A percentile compares a stretch with the other conserved stretches of the same genome.
Evolutionary conservation across 2,113 vertebrate genomes (phyloP).

Genomic region (Tragulus kanchil): DNA sequence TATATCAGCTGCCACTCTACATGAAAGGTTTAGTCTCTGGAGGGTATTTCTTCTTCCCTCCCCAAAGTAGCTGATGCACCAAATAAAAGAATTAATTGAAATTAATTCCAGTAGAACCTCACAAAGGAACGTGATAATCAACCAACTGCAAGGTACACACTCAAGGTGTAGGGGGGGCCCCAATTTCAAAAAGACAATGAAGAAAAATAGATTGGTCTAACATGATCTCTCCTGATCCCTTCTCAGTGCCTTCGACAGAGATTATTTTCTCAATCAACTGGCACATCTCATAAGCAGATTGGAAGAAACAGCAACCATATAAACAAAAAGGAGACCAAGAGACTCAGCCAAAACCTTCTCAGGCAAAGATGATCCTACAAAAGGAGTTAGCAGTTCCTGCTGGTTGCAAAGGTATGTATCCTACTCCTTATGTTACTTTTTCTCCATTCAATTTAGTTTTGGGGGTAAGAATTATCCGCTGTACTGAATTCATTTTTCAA

Average conservation of each 20-base stretch:
- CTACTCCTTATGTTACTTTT: neutral
- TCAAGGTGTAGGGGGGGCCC: neutral
- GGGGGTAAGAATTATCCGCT: neutral
- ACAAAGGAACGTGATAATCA: neutral
- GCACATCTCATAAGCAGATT: neutral
- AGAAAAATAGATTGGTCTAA: neutral
- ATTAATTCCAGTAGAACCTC: neutral
- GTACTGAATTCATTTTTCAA: neutral
- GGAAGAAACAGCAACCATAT: neutral
- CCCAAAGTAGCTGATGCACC: neutral
- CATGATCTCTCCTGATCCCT: neutral
- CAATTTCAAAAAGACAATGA: neutral
- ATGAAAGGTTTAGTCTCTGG: neutral
- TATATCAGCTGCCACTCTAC: neutral
- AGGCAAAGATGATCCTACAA: neutral
- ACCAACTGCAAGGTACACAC: neutral
- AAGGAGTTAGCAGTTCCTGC: neutral
- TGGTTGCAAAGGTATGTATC: neutral
- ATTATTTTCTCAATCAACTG: neutral
- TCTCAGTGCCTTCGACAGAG: neutral
- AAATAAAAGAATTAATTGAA: neutral
- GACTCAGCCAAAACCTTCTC: neutral
- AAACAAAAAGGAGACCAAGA: neutral
- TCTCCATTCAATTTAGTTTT: neutral
- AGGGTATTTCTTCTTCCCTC: neutral